These are phyloP conservation scores for Agraylea sexmaculata DNA, from an alignment of 1,140 invertebrate genomes.

Conservation along the genomic window DNA sequence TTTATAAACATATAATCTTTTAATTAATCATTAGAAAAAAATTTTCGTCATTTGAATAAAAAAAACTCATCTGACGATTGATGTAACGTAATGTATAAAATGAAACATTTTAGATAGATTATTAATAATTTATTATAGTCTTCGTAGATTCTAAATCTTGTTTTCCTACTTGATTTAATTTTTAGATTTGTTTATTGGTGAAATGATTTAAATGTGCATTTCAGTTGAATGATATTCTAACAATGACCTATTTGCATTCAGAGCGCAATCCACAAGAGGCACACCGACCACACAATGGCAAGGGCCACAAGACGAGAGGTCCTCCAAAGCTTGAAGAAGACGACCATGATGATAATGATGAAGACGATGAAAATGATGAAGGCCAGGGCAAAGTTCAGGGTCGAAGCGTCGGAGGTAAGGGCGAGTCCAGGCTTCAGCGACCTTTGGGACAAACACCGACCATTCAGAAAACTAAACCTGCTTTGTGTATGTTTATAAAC, in stretches of 20 bases:
- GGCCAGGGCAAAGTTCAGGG: conserved; percentile 32
- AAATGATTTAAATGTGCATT: conserved; percentile 60
- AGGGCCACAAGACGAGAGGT: conserved; percentile 22
- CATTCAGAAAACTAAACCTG: conserved; percentile 18
- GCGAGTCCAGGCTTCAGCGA: conserved; percentile 23
- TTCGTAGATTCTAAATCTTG: too few relatives aligned
- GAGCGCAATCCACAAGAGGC: too few relatives aligned
- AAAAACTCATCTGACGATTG: too few relatives aligned
- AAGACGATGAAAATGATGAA: conserved; percentile 25
- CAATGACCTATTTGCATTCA: too few relatives aligned
- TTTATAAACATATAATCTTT: too few relatives aligned
- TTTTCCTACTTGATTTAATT: conserved; percentile 51
- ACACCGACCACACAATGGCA: conserved; percentile 39
- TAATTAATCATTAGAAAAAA: too few relatives aligned
- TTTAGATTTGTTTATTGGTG: conserved; percentile 70
- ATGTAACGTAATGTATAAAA: too few relatives aligned
- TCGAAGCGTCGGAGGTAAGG: conserved; percentile 22
- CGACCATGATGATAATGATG: conserved; percentile 15
- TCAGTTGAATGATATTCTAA: too few relatives aligned
- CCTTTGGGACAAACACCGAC: conserved; percentile 23
- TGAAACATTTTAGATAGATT: too few relatives aligned
- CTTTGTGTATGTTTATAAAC: conserved; percentile 21
- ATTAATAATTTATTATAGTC: too few relatives aligned
- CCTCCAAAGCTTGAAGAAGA: conserved; percentile 13
- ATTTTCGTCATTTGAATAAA: too few relatives aligned